A percentile compares a stretch with the other conserved stretches of the same genome.
Conservation (phyloP, 2,888 invertebrate genomes). For the Lydus trimaculatus region DNA sequence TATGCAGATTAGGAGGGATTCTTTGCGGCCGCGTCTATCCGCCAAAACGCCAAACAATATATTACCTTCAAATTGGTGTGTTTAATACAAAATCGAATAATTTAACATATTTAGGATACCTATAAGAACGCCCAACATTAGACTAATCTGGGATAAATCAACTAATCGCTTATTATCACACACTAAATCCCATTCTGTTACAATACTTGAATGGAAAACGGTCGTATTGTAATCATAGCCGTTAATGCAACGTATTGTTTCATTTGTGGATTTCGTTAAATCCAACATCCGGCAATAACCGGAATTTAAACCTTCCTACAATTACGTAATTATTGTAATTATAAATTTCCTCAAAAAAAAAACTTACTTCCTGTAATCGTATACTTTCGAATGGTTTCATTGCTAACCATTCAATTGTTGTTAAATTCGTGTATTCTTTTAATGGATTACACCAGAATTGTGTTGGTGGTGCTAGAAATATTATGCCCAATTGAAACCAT, state of each 20-base stretch:
- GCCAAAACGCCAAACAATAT: slow-evolving; percentile 68
- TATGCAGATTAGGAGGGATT: slow-evolving; percentile 65
- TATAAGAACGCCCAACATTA: slow-evolving; percentile 71
- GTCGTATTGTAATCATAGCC: slow-evolving; percentile 65
- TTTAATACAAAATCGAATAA: slow-evolving; percentile 14
- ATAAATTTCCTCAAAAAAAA: background rate
- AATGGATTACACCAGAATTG: slow-evolving; percentile 65
- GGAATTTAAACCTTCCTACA: slow-evolving; percentile 45
- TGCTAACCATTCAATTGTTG: slow-evolving; percentile 61
- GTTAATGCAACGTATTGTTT: slow-evolving; percentile 45
- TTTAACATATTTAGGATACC: slow-evolving; percentile 50
- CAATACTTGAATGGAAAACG: slow-evolving; percentile 68
- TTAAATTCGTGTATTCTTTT: slow-evolving; percentile 42
- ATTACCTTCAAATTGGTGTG: slow-evolving; percentile 58
- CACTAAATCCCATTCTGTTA: slow-evolving; percentile 72
- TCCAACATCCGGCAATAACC: slow-evolving; percentile 50
- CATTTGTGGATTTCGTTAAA: slow-evolving; percentile 19
- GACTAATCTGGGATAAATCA: slow-evolving; percentile 67
- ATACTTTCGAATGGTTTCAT: slow-evolving; percentile 44
- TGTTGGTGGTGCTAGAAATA: slow-evolving; percentile 69
- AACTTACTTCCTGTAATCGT: slow-evolving; percentile 33
- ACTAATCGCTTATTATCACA: slow-evolving; percentile 66
- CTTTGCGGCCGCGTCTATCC: slow-evolving; percentile 69
- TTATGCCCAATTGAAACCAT: slow-evolving; percentile 70
- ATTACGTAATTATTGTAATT: slow-evolving; percentile 10